Conservation (phyloP, 2,797 vertebrate species). For the Petrocephalus sullivani region DNA sequence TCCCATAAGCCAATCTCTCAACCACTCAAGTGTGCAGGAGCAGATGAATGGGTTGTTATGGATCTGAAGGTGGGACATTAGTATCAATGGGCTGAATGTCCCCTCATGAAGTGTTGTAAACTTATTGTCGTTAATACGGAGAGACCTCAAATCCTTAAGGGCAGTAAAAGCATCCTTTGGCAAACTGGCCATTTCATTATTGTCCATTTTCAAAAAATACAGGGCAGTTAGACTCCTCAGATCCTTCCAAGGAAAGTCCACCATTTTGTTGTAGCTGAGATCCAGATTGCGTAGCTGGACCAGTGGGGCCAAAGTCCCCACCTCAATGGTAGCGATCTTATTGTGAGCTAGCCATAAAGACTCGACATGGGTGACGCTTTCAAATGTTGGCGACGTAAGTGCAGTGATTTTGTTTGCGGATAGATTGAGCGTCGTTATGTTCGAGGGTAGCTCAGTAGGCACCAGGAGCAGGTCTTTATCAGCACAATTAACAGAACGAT, state of each 20-base stretch:
- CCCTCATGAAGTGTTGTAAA: slow-evolving; percentile 75
- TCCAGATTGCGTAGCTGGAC: slow-evolving; percentile 87
- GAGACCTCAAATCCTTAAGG: slow-evolving; percentile 80
- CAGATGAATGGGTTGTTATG: slow-evolving; percentile 90
- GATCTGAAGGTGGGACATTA: slow-evolving; percentile 89
- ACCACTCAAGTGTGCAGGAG: slow-evolving; percentile 82
- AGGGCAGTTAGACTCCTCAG: slow-evolving; percentile 80
- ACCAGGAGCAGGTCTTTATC: slow-evolving; percentile 86
- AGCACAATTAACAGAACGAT: slow-evolving; percentile 87
- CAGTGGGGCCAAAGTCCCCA: slow-evolving; percentile 70
- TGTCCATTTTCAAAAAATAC: slow-evolving; percentile 95
- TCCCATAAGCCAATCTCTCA: slow-evolving; percentile 79
- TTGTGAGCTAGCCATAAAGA: slow-evolving; percentile 96
- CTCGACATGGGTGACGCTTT: slow-evolving; percentile 75
- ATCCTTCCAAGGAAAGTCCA: slow-evolving; percentile 87
- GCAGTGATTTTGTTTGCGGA: slow-evolving; percentile 87
- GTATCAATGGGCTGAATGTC: slow-evolving; percentile 75
- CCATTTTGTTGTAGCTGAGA: slow-evolving; percentile 88
- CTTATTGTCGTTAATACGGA: slow-evolving; percentile 91
- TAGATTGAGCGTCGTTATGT: slow-evolving; percentile 87
- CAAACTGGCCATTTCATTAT: slow-evolving; percentile 82
- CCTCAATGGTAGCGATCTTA: slow-evolving; percentile 75
- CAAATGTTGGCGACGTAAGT: slow-evolving; percentile 73
- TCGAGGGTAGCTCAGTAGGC: slow-evolving; percentile 79
- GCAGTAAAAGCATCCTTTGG: slow-evolving; percentile 77